Evolutionary conservation across 2,113 vertebrate species (phyloP).

Genomic region (Tinamus guttatus): DNA sequence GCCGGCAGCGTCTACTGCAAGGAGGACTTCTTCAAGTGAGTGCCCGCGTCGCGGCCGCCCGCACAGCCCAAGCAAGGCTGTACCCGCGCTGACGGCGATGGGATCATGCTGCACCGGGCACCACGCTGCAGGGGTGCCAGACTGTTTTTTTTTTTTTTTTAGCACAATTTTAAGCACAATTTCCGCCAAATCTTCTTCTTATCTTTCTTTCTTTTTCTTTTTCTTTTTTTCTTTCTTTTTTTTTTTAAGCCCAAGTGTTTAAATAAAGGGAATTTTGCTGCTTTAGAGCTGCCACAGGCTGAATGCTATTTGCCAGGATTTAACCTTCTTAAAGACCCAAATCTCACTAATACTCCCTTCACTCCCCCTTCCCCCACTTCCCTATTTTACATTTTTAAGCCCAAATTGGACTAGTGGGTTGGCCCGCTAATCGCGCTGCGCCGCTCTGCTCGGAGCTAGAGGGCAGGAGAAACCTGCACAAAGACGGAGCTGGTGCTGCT

Average conservation of each 20-base stretch:
- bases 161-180: accelerated
- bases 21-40: conserved; percentile 99
- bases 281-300: neutral
- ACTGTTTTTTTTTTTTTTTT: too few species aligned
- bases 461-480: conserved; percentile 34
- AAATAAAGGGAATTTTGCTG: neutral
- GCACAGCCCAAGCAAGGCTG: too few species aligned
- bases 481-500: neutral
- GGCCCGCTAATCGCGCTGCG: neutral
- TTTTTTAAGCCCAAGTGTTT: neutral
- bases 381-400: neutral
- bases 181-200: neutral
- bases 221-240: neutral
- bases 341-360: neutral
- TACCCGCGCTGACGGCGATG: too few species aligned
- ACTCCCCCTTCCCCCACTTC: neutral
- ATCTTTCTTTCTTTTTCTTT: neutral
- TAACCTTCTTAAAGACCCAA: neutral
- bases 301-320: neutral
- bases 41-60: neutral
- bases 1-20: conserved; percentile 97
- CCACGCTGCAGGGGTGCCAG: neutral
- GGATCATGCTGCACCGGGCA: too few species aligned
- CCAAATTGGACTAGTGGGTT: neutral
- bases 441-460: conserved; percentile 20